Evolutionary conservation across 2,888 invertebrate species (phyloP), one percentile per base, ranked within the genome.

Genomic region (Branchinecta sandiegonensis): DNA sequence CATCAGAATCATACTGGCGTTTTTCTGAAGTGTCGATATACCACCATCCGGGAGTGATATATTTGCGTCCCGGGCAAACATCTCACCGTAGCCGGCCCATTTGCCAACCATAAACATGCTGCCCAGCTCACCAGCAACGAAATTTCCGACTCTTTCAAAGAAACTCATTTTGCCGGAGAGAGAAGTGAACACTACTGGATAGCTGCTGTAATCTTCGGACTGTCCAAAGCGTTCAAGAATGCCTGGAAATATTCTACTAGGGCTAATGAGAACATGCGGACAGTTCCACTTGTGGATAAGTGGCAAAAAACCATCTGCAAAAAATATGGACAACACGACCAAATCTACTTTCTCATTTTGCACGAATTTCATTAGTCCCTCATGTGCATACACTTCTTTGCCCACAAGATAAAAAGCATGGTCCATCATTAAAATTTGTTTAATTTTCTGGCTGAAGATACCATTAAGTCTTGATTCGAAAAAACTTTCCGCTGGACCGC

Each of bases 1-100:
- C 0, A 80, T 72, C 65, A 83, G 72, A 48, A 81, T 76, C 8
- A 81, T 72, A 1, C 81, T 80, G 13, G 81, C 75, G 67, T 78
- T 79, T 56, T 56, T 56, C 23, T 23, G n/a, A n/a, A 56, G n/a
- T 56, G n/a, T 10, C 23, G n/a, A n/a, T 9, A 56, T 17, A 10
- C 14, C 9, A 23, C 23, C 12, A 23, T 10, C n/a, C 23, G n/a
- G 14, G n/a, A 56, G 63, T 56, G 14, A n/a, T 9, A 56, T 56
- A 17, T 23, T 56, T 56, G n/a, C 63, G 6, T 37, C 37, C 5
- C 37, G 37, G 23, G 63, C 63, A 10, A 17, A 23, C 23, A n/a
- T n/a, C 23, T 56, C 10, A 56, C 63, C 63, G 23, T 23, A 17
- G 23, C 14, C 23, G 10, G 23, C n/a, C n/a, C n/a, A 56, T 10